Percentiles rank a stretch among this genome's conserved stretches.
Conservation (phyloP, 2,113 vertebrate genomes). For the Hepsetus odoe region DNA sequence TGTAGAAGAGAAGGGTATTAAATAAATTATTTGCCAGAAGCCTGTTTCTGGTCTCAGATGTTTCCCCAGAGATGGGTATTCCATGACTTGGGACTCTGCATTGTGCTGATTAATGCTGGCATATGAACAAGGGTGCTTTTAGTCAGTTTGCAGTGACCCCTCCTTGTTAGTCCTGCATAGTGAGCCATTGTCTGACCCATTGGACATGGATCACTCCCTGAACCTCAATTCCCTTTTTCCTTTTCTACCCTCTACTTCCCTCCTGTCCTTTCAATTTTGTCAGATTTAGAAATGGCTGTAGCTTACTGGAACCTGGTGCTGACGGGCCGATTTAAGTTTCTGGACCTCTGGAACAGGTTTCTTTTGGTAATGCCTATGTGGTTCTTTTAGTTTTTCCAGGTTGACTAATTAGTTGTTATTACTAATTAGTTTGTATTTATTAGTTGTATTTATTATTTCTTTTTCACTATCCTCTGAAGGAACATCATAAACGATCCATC, state of each 20-base stretch:
- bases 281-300: slow-evolving; percentile 96
- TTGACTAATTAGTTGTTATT: not conserved
- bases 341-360: slow-evolving; percentile 96
- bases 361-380: slow-evolving; percentile 91
- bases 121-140: slow-evolving; percentile 15
- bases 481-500: slow-evolving; percentile 95
- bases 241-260: not conserved
- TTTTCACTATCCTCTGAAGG: slow-evolving; percentile 69
- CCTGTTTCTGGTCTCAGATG: not conserved
- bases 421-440: not conserved
- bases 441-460: not conserved
- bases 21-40: not conserved
- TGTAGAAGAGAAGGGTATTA: too few relatives aligned
- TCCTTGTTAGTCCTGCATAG: slow-evolving; percentile 5
- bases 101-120: slow-evolving; percentile 13
- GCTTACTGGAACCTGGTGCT: slow-evolving; percentile 96
- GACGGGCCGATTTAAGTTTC: slow-evolving; percentile 92
- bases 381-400: not conserved
- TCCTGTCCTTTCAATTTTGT: not conserved
- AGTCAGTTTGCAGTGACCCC: slow-evolving; percentile 17
- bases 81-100: slow-evolving; percentile 15
- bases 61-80: not conserved
- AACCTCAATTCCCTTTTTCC: not conserved
- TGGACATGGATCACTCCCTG: not conserved
- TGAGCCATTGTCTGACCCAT: slow-evolving; percentile 20